Evolutionary conservation across 2,113 vertebrate genomes (phyloP).

Genomic region (Sarotherodon lohbergeri): DNA sequence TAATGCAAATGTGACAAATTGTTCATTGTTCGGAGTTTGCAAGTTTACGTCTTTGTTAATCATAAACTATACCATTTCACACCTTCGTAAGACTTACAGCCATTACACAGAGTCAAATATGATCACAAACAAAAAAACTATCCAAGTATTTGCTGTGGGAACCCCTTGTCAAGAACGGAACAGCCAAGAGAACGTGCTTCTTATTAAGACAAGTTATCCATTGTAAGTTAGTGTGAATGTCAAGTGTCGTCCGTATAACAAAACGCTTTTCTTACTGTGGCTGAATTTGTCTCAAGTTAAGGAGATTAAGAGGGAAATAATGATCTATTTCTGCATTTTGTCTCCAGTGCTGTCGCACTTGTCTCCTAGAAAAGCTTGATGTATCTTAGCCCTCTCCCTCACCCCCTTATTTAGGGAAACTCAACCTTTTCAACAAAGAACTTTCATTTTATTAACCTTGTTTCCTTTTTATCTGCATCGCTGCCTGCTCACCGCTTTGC

Average conservation of each 20-base stretch:
- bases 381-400: neutral
- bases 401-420: neutral
- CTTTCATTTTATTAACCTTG: neutral
- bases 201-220: constrained; percentile 31
- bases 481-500: neutral
- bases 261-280: neutral
- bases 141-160: neutral
- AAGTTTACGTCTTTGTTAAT: neutral
- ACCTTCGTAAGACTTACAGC: neutral
- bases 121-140: neutral
- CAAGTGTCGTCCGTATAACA: neutral
- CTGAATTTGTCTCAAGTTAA: neutral
- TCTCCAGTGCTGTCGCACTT: neutral
- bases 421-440: neutral
- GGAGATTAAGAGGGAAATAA: neutral
- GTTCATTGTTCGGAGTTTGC: neutral
- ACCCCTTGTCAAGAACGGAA: neutral
- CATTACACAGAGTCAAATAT: neutral
- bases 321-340: neutral
- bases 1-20: neutral
- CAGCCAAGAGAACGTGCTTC: neutral
- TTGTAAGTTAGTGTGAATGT: neutral
- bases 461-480: constrained; percentile 9
- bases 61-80: neutral
- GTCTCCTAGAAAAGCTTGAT: neutral